Conservation (phyloP, 2,888 invertebrate genomes). For the Lumbricus terrestris region DNA sequence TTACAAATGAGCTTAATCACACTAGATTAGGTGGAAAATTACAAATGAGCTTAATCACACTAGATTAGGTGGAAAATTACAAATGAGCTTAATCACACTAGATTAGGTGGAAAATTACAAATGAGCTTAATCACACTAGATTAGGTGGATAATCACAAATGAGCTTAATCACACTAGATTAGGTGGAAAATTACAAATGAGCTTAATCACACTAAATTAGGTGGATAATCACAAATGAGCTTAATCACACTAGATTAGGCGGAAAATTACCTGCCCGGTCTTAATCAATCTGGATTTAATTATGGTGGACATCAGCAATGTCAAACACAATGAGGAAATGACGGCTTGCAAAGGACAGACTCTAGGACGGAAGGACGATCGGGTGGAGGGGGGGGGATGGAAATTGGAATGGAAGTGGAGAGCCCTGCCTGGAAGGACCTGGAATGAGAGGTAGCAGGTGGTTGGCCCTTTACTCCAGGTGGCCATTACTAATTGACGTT, state of each 20-base stretch:
- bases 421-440: neutral
- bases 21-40: too few species aligned
- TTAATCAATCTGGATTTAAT: neutral
- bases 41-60: neutral
- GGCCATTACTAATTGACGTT: neutral
- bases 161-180: too few species aligned
- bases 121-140: neutral
- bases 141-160: too few species aligned
- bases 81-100: too few species aligned
- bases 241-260: neutral
- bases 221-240: too few species aligned
- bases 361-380: neutral
- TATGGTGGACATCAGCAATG: neutral
- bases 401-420: neutral
- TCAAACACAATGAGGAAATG: neutral
- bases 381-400: neutral
- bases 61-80: neutral
- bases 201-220: neutral
- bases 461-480: neutral
- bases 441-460: conserved; percentile 7
- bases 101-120: too few species aligned
- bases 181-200: neutral
- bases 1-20: too few species aligned
- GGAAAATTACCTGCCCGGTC: neutral
- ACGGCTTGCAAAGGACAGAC: neutral